Base-by-base conservation (phyloP, 1,140 invertebrate genomes). In the Heliconius congener region DNA sequence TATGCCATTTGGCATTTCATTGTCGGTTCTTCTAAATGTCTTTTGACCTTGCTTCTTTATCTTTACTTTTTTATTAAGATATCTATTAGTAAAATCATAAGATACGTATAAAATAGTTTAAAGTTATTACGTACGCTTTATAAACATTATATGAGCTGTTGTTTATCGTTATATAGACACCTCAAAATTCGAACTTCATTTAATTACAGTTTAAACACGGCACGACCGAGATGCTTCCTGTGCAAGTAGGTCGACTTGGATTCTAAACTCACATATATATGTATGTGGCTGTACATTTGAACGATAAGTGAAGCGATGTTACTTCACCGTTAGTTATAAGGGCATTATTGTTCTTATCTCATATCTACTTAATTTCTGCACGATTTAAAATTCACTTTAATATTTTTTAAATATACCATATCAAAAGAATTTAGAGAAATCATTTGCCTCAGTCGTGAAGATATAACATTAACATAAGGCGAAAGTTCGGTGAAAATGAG, bases 121-220 rank as follows among this genome's bases (percentile, higher is more conserved):
- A 3, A 66, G 11, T 23, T 27, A 66, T 27, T 27, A 66, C 50
- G 13, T 18, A 19, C 50, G 23, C 60, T 66, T 66, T 23, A 66
- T 66, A 66, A 66, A 27, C 1, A 27, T 27, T 27, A 0, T 16
- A 16, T 66, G 3, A n/a, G 3, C n/a, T 9, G n/a, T 57, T 57
- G 11, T 16, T 27, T 27, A 66, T 27, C 9, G 13, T 66, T 30
- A 30, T 66, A 66, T 66, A 30, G 23, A 66, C 60, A 66, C 60
- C 27, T 66, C 60, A 66, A 27, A 66, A 87, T 83, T 89, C 84
- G 82, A 83, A 85, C 83, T 83, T 81, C 81, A 83, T 92, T 88
- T 91, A 92, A 91, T 93, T 90, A 88, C 84, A 87, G 83, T 86
- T 85, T 85, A 89, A 91, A 91, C 87, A 90, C 84, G 82, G 85